These are phyloP conservation scores for Prosopocoilus inquinatus DNA, from an alignment of 2,888 invertebrate species.

Conservation along the genomic window DNA sequence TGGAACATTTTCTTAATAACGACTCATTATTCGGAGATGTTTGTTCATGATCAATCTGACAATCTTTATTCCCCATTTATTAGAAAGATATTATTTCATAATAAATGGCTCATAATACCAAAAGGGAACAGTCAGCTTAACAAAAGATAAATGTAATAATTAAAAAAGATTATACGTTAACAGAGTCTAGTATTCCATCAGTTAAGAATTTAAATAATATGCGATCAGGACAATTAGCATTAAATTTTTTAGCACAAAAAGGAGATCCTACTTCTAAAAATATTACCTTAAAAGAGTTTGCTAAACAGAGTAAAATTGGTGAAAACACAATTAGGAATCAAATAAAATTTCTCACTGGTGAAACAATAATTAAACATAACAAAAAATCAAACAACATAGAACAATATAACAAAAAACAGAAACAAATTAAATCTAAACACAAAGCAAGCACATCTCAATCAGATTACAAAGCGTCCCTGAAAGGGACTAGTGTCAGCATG, in stretches of 20 bases:
- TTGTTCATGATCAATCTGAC: neutral
- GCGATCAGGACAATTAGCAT: slow-evolving; percentile 18
- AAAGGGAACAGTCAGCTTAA: slow-evolving; percentile 18
- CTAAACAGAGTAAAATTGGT: slow-evolving; percentile 5
- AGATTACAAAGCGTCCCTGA: too few species aligned
- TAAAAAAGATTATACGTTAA: slow-evolving; percentile 18
- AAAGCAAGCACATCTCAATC: neutral
- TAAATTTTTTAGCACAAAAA: slow-evolving; percentile 18
- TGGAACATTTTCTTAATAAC: too few species aligned
- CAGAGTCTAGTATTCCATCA: slow-evolving; percentile 10
- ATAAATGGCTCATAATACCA: slow-evolving; percentile 20
- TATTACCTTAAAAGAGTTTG: slow-evolving; percentile 13
- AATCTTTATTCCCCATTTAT: slow-evolving; percentile 9
- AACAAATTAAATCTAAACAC: neutral
- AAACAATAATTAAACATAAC: slow-evolving; percentile 35
- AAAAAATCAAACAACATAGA: slow-evolving; percentile 49
- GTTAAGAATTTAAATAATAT: slow-evolving; percentile 20
- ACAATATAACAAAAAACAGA: neutral
- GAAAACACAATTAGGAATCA: slow-evolving; percentile 14
- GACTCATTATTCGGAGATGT: too few species aligned
- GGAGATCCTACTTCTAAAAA: slow-evolving; percentile 13
- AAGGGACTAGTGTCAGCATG: too few species aligned
- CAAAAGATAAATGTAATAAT: slow-evolving; percentile 18
- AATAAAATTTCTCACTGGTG: slow-evolving; percentile 13
- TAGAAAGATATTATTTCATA: slow-evolving; percentile 19